Evolutionary conservation across 1,140 invertebrate species (phyloP).

Genomic region (Conus betulinus): DNA sequence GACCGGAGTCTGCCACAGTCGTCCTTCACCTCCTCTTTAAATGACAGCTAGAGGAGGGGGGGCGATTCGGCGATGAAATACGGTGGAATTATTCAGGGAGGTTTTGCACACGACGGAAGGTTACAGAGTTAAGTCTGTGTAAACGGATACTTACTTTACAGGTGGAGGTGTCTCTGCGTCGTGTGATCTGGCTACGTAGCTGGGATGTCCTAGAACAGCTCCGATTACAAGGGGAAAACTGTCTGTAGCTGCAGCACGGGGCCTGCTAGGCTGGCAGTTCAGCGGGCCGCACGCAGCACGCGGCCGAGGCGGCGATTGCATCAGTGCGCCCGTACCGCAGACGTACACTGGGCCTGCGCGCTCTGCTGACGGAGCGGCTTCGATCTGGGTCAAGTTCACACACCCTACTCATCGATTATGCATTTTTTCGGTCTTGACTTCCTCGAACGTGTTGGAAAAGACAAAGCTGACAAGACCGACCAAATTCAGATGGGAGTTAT

Average conservation of each 20-base stretch:
- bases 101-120: neutral
- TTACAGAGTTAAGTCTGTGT: neutral
- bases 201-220: neutral
- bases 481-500: no score
- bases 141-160: slow-evolving; percentile 15
- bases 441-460: no score
- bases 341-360: neutral
- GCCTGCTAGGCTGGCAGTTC: neutral
- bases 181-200: neutral
- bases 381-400: slow-evolving; percentile 22
- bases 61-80: neutral
- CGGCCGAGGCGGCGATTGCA: neutral
- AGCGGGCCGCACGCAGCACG: neutral
- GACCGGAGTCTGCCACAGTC: neutral
- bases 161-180: neutral
- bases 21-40: neutral
- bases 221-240: neutral
- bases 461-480: no score
- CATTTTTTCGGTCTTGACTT: neutral
- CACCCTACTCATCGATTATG: neutral
- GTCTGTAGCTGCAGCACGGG: neutral
- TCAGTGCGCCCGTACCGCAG: neutral
- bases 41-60: neutral
- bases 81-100: neutral
- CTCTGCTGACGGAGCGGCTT: neutral